phyloP scores from a whole-genome alignment of 1,140 invertebrate species.

The Saxidomus purpurata region DNA sequence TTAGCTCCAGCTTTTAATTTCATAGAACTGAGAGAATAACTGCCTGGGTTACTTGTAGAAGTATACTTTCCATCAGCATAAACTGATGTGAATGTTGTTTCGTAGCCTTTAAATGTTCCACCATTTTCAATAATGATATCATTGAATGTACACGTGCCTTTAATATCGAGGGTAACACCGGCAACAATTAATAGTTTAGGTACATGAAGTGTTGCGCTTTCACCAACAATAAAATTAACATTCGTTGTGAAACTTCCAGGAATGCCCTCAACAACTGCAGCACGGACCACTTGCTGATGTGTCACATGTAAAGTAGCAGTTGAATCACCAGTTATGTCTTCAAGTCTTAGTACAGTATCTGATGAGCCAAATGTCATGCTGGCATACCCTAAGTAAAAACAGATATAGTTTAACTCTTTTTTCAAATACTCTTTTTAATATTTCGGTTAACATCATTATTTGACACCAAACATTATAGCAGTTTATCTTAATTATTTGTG shows the following conservation, averaged over 20 bases:
- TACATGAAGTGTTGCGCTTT: conserved; percentile 63
- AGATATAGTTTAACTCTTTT: too few species aligned
- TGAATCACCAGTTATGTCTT: conserved; percentile 73
- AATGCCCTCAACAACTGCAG: conserved; percentile 73
- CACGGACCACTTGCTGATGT: conserved; percentile 70
- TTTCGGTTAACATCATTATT: too few species aligned
- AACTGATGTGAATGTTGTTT: conserved; percentile 73
- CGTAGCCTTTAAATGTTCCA: conserved; percentile 68
- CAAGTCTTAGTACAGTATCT: conserved; percentile 62
- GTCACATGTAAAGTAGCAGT: conserved; percentile 72
- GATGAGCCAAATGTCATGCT: conserved; percentile 65
- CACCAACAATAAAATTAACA: conserved; percentile 73
- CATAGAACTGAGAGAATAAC: conserved; percentile 70
- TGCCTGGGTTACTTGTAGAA: conserved; percentile 63
- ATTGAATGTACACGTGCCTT: conserved; percentile 76
- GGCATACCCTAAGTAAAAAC: conserved; percentile 72
- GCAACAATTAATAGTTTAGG: conserved; percentile 72
- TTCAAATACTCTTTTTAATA: too few species aligned
- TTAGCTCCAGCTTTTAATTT: conserved; percentile 72
- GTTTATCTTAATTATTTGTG: too few species aligned
- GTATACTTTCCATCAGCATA: conserved; percentile 71
- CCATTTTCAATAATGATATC: conserved; percentile 74
- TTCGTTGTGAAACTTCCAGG: conserved; percentile 67
- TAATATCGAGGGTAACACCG: conserved; percentile 68
- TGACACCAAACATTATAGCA: too few species aligned